These are phyloP conservation scores for Scomberomorus guttatus DNA, from an alignment of 2,797 vertebrate species.

Conservation along the genomic window DNA sequence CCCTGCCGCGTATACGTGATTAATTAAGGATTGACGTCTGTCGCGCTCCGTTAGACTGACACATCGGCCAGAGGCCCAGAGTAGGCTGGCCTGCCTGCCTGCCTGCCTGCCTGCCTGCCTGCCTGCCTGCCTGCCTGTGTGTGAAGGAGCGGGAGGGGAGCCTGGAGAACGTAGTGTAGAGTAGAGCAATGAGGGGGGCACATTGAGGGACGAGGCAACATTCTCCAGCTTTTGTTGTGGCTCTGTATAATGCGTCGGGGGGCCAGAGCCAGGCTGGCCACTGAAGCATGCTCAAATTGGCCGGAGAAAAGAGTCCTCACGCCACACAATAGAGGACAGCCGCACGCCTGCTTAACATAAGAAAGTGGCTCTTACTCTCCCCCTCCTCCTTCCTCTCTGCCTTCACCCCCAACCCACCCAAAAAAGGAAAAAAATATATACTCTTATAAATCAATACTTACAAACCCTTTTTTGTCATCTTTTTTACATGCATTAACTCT, in stretches of 20 bases:
- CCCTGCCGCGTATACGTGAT: slow-evolving; percentile 82
- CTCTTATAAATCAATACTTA: slow-evolving; percentile 35
- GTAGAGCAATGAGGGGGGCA: slow-evolving; percentile 82
- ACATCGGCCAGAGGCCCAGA: slow-evolving; percentile 76
- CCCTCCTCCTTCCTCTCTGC: slow-evolving; percentile 66
- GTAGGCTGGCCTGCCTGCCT: slow-evolving; percentile 64
- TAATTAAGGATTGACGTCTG: slow-evolving; percentile 85
- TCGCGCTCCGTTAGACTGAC: slow-evolving; percentile 81
- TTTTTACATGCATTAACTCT: background rate
- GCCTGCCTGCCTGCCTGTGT: slow-evolving; percentile 42
- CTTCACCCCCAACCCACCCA: slow-evolving; percentile 33
- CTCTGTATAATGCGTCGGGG: slow-evolving; percentile 83
- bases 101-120: slow-evolving; percentile 38
- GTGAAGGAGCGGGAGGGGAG: slow-evolving; percentile 79
- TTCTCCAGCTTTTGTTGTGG: slow-evolving; percentile 85
- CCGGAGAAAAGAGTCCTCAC: slow-evolving; percentile 87
- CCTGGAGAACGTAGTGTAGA: slow-evolving; percentile 75
- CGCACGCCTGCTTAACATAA: slow-evolving; percentile 87
- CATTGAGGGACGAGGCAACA: slow-evolving; percentile 77
- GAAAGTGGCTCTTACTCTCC: slow-evolving; percentile 83
- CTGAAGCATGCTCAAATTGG: slow-evolving; percentile 87
- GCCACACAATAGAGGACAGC: slow-evolving; percentile 86
- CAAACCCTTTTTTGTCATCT: background rate
- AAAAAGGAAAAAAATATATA: slow-evolving; percentile 27
- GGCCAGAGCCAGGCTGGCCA: slow-evolving; percentile 81